Percentiles rank a stretch among this genome's conserved stretches.
phyloP scores from a whole-genome alignment of 2,113 vertebrate species.

The Gila orcuttii region DNA sequence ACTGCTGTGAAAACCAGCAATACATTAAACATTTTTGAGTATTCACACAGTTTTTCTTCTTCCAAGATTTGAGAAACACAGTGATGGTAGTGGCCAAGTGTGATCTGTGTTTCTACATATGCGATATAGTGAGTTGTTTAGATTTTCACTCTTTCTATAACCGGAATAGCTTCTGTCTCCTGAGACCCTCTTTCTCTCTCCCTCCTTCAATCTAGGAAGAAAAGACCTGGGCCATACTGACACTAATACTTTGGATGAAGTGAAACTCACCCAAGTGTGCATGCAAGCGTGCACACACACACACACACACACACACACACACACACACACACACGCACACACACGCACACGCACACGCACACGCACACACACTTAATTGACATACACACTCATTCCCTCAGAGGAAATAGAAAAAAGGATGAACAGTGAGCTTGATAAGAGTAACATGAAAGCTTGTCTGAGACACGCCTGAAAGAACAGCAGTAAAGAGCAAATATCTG shows the following conservation, averaged over 20 bases:
- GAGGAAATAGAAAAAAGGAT: constrained; percentile 19
- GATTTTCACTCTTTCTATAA: constrained; percentile 11
- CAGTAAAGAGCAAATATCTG: constrained; percentile 30
- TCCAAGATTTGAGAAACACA: neutral
- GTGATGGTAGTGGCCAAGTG: neutral
- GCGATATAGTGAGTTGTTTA: constrained; percentile 14
- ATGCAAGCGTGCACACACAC: neutral
- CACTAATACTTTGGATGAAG: constrained; percentile 41
- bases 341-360: neutral
- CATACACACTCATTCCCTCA: neutral
- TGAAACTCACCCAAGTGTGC: constrained; percentile 44
- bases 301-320: neutral
- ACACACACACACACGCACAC: neutral
- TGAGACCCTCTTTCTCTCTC: constrained; percentile 18
- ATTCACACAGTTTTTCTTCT: neutral
- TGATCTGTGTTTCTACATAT: neutral
- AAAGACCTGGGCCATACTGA: constrained; percentile 40
- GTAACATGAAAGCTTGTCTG: constrained; percentile 44
- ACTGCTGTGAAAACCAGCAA: neutral
- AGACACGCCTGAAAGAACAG: constrained; percentile 45
- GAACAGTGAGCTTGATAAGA: constrained; percentile 40
- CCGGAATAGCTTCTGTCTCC: neutral
- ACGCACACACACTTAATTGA: neutral
- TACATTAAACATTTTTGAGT: neutral
- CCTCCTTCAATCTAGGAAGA: constrained; percentile 3